Evolutionary conservation across 2,113 vertebrate species (phyloP).

Genomic region (Baryphthengus martii): DNA sequence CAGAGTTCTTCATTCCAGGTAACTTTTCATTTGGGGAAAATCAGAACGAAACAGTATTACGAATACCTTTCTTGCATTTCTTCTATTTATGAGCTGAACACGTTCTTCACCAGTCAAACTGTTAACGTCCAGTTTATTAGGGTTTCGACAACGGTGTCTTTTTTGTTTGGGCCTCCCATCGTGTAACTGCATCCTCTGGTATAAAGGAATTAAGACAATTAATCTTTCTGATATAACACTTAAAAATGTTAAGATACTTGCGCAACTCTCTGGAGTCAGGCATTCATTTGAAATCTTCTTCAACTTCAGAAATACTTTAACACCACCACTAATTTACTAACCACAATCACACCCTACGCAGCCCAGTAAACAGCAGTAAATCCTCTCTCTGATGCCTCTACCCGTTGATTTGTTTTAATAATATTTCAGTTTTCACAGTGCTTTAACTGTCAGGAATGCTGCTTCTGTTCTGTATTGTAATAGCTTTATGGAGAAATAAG

Average conservation of each 20-base stretch:
- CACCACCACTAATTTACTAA: neutral
- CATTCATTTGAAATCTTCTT: neutral
- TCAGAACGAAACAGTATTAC: neutral
- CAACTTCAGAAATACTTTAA: neutral
- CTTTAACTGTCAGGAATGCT: neutral
- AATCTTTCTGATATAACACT: neutral
- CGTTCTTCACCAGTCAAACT: conserved; percentile 97
- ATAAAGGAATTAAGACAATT: neutral
- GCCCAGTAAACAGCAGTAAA: neutral
- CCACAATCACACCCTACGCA: neutral
- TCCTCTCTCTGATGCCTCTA: neutral
- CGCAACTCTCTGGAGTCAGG: neutral
- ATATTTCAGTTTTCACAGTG: neutral
- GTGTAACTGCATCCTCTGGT: conserved; percentile 85
- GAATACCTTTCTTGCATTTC: conserved; percentile 95
- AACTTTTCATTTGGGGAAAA: neutral
- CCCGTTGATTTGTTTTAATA: neutral
- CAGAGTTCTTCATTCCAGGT: neutral
- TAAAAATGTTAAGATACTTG: neutral
- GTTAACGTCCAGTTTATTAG: conserved; percentile 97
- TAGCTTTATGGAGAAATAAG: neutral
- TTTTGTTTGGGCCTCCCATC: conserved; percentile 97
- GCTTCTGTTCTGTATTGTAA: neutral
- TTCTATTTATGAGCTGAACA: conserved; percentile 96
- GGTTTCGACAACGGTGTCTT: conserved; percentile 95